Evolutionary conservation across 1,140 invertebrate genomes (phyloP).

Genomic region (Phymastichus coffea): DNA sequence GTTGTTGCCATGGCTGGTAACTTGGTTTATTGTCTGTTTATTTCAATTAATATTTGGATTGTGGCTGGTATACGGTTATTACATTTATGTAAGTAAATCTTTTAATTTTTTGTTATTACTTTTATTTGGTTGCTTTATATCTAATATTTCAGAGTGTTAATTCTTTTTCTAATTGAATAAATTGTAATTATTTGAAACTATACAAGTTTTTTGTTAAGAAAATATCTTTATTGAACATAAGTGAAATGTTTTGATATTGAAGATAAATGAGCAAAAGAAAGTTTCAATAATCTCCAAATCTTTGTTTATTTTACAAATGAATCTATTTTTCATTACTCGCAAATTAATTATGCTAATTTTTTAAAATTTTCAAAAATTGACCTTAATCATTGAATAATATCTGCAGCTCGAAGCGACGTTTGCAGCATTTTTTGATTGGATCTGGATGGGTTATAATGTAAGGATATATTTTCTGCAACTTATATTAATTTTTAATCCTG

Average conservation of each 20-base stretch:
- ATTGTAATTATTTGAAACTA: too few species aligned
- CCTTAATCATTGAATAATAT: slow-evolving; percentile 63
- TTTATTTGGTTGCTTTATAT: too few species aligned
- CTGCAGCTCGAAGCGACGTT: slow-evolving; percentile 76
- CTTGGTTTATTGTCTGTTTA: slow-evolving; percentile 68
- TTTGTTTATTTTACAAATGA: not conserved
- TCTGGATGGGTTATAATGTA: slow-evolving; percentile 84
- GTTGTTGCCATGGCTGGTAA: slow-evolving; percentile 78
- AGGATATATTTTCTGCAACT: slow-evolving; percentile 55
- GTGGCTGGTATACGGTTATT: slow-evolving; percentile 83
- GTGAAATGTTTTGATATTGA: too few species aligned
- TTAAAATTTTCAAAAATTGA: slow-evolving; percentile 23
- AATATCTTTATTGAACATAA: too few species aligned
- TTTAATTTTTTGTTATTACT: too few species aligned
- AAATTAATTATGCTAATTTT: not conserved
- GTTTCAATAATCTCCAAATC: too few species aligned
- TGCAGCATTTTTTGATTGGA: slow-evolving; percentile 70
- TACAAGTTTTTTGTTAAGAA: too few species aligned
- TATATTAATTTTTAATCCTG: slow-evolving; percentile 19
- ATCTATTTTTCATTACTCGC: not conserved
- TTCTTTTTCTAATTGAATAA: too few species aligned
- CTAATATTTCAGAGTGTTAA: too few species aligned
- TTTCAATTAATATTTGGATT: slow-evolving; percentile 80
- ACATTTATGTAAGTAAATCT: slow-evolving; percentile 77
- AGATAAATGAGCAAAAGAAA: too few species aligned